phyloP scores from a whole-genome alignment of 1,140 invertebrate genomes.

The Liolophura sinensis region DNA sequence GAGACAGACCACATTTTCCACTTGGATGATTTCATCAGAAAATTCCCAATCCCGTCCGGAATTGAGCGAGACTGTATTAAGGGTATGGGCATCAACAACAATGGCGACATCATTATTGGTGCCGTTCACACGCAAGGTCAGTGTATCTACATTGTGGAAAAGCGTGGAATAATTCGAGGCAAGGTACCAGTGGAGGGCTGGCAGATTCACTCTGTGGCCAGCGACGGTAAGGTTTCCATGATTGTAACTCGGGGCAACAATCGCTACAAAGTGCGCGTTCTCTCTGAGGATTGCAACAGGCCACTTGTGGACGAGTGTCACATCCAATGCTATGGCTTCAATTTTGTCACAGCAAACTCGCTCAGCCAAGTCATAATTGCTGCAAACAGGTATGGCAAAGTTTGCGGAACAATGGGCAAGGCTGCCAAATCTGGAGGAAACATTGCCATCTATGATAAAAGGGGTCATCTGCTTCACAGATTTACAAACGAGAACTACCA shows the following conservation, averaged over 20 bases:
- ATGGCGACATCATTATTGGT: slow-evolving; percentile 45
- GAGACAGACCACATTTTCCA: slow-evolving; percentile 32
- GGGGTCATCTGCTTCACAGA: slow-evolving; percentile 28
- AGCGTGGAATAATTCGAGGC: slow-evolving; percentile 44
- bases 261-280: slow-evolving; percentile 42
- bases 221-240: slow-evolving; percentile 46
- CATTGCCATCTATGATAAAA: slow-evolving; percentile 38
- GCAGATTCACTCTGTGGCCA: slow-evolving; percentile 43
- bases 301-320: slow-evolving; percentile 37
- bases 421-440: slow-evolving; percentile 46
- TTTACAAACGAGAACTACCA: slow-evolving; percentile 47
- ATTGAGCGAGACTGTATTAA: slow-evolving; percentile 45
- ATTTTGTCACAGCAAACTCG: slow-evolving; percentile 39
- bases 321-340: slow-evolving; percentile 46
- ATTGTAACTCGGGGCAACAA: slow-evolving; percentile 44
- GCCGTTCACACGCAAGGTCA: slow-evolving; percentile 24
- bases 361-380: slow-evolving; percentile 36
- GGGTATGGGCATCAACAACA: slow-evolving; percentile 40
- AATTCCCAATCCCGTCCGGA: slow-evolving; percentile 31
- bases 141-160: slow-evolving; percentile 41
- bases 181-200: slow-evolving; percentile 39
- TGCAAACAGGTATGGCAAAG: slow-evolving; percentile 41
- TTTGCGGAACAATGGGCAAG: slow-evolving; percentile 22
- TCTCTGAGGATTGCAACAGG: slow-evolving; percentile 39
- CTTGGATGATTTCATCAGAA: slow-evolving; percentile 31